phyloP scores from a whole-genome alignment of 2,888 invertebrate species.

The Drosophila greeni region DNA sequence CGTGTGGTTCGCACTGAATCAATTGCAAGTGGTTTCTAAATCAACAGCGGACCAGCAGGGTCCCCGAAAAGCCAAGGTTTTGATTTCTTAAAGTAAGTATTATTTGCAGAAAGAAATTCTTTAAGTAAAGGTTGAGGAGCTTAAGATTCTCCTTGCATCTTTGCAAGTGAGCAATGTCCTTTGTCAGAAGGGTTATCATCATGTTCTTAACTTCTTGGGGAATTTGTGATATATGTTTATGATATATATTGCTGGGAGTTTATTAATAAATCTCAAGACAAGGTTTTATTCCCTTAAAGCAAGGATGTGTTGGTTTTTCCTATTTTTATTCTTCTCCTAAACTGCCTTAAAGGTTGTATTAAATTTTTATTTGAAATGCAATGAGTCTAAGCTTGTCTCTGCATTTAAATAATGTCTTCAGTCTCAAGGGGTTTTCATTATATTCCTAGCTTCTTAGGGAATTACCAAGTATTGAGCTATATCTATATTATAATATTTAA shows the following conservation, averaged over 20 bases:
- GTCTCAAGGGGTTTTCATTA: too few species aligned
- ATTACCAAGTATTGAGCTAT: not conserved
- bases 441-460: not conserved
- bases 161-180: not conserved
- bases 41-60: not conserved
- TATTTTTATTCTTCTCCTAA: too few species aligned
- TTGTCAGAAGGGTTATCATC: not conserved
- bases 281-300: too few species aligned
- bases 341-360: too few species aligned
- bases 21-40: conserved; percentile 17
- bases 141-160: not conserved
- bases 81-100: not conserved
- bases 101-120: not conserved
- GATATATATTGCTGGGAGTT: not conserved
- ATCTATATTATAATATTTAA: not conserved
- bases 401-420: too few species aligned
- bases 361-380: too few species aligned
- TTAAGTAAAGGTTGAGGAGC: not conserved
- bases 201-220: not conserved
- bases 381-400: too few species aligned
- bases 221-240: not conserved
- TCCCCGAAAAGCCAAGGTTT: too few species aligned
- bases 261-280: too few species aligned
- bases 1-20: conserved; percentile 22
- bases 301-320: too few species aligned